Evolutionary conservation across 2,797 vertebrate species (phyloP).

Genomic region (Spondyliosoma cantharus): DNA sequence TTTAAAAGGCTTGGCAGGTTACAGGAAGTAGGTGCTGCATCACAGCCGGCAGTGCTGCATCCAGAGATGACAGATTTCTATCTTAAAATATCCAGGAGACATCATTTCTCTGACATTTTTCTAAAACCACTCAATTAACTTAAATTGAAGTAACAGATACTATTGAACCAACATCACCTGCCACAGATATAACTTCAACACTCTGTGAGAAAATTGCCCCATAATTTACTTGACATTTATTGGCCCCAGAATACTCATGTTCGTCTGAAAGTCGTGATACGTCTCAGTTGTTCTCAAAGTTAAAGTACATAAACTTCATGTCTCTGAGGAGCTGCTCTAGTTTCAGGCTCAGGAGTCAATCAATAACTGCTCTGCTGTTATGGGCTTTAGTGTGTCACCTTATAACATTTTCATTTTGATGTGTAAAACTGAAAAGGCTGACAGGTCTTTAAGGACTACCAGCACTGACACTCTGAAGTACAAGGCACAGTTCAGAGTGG

Average conservation of each 20-base stretch:
- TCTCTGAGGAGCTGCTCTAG: slow-evolving; percentile 33
- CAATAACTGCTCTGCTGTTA: slow-evolving; percentile 3
- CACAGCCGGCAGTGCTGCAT: neutral
- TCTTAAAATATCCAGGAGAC: neutral
- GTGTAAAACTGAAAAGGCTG: neutral
- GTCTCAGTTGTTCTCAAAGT: neutral
- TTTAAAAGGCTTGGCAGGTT: slow-evolving; percentile 27
- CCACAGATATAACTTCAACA: neutral
- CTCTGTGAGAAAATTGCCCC: neutral
- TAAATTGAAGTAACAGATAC: neutral
- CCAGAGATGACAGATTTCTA: neutral
- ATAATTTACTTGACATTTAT: neutral
- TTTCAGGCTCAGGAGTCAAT: slow-evolving; percentile 13
- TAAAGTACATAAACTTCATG: neutral
- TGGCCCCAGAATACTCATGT: neutral
- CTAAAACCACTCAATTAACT: neutral
- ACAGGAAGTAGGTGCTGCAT: slow-evolving; percentile 1
- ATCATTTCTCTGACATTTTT: neutral
- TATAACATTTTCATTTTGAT: neutral
- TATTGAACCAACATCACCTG: neutral
- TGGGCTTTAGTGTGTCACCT: neutral
- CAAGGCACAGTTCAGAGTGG: neutral
- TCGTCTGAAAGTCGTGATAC: neutral
- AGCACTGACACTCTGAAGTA: neutral
- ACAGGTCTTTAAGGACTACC: neutral